Conservation (phyloP, 2,113 vertebrate species). For the Oryzias melastigma region DNA sequence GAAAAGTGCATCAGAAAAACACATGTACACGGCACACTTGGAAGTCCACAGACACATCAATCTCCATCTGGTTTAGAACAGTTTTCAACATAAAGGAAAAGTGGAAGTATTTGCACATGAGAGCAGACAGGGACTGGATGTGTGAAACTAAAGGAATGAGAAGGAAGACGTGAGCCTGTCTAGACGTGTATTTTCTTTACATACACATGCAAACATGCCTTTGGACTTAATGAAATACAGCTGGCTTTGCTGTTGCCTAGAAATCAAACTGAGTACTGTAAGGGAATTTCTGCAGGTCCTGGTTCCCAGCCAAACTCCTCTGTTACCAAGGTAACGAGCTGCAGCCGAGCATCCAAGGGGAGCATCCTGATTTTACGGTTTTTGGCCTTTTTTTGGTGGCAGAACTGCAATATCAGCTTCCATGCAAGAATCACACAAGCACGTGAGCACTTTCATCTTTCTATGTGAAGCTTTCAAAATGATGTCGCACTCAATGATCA, state of each 20-base stretch:
- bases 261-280: too few relatives aligned
- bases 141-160: background rate
- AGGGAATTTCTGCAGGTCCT: conserved; percentile 54
- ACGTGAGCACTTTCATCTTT: background rate
- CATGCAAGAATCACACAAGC: background rate
- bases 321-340: conserved; percentile 68
- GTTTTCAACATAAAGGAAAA: background rate
- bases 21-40: background rate
- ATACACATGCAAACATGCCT: too few relatives aligned
- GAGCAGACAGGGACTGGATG: background rate
- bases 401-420: background rate
- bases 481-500: too few relatives aligned
- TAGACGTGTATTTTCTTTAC: background rate
- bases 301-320: conserved; percentile 55
- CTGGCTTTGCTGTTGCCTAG: too few relatives aligned
- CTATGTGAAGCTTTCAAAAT: too few relatives aligned
- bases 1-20: too few relatives aligned
- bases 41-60: background rate
- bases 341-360: conserved; percentile 49
- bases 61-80: background rate
- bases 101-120: background rate
- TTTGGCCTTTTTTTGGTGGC: conserved; percentile 42
- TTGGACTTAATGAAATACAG: too few relatives aligned
- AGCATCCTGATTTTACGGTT: conserved; percentile 49
- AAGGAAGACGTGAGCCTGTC: background rate